Evolutionary conservation across 1,140 invertebrate genomes (phyloP).

Genomic region (Temnothorax nylanderi): DNA sequence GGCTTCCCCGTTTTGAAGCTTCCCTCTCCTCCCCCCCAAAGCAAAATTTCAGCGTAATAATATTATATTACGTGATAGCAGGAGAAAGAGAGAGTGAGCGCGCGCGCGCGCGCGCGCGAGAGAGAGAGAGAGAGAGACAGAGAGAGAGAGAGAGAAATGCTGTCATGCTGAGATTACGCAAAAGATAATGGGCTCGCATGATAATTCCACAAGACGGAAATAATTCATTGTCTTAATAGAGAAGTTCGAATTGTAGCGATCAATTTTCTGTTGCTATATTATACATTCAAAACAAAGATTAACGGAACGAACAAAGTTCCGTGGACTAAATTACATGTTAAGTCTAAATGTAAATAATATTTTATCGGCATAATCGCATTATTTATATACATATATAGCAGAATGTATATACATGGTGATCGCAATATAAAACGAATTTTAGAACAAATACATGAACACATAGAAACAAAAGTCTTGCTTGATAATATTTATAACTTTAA

Average conservation of each 20-base stretch:
- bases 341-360: background rate
- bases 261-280: background rate
- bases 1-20: background rate
- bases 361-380: background rate
- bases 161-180: constrained; percentile 12
- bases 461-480: background rate
- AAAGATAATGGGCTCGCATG: background rate
- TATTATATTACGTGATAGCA: background rate
- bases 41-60: constrained; percentile 42
- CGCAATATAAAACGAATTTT: background rate
- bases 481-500: background rate
- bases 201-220: constrained; percentile 12
- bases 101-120: background rate
- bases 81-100: background rate
- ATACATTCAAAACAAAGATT: background rate
- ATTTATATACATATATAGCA: background rate
- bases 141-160: background rate
- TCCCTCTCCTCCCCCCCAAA: background rate
- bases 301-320: background rate
- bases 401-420: background rate
- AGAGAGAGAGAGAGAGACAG: background rate
- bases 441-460: background rate
- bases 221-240: constrained; percentile 21
- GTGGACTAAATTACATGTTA: background rate
- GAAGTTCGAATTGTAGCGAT: background rate